Percentiles rank a stretch among this genome's conserved stretches.
These are phyloP conservation scores for Mizuhopecten yessoensis DNA, from an alignment of 1,140 invertebrate species.

Conservation along the genomic window DNA sequence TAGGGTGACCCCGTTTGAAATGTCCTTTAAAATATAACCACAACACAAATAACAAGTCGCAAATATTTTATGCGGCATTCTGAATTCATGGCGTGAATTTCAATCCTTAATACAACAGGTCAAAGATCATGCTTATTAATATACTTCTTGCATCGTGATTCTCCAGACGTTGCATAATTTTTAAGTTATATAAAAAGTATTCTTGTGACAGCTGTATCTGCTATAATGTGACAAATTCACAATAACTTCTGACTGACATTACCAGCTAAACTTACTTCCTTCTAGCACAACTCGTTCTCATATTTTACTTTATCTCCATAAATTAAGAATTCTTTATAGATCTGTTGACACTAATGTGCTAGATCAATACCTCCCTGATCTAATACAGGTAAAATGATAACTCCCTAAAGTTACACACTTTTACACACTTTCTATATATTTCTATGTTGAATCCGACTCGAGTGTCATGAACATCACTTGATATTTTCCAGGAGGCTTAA, in stretches of 20 bases:
- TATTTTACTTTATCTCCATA: too few relatives aligned
- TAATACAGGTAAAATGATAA: too few relatives aligned
- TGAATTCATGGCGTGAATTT: background rate
- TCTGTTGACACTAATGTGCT: too few relatives aligned
- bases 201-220: background rate
- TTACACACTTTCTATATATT: too few relatives aligned
- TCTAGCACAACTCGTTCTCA: background rate
- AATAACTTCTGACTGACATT: background rate
- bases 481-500: too few relatives aligned
- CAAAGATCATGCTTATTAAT: background rate
- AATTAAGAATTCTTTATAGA: too few relatives aligned
- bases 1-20: background rate
- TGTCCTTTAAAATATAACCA: background rate
- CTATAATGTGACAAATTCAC: background rate
- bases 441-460: too few relatives aligned
- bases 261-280: background rate
- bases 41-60: background rate
- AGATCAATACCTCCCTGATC: too few relatives aligned
- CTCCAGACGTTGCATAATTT: background rate
- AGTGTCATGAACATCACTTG: too few relatives aligned
- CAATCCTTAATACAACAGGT: background rate
- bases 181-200: background rate
- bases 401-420: too few relatives aligned
- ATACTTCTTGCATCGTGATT: background rate
- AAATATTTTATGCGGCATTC: too few relatives aligned